A percentile compares a stretch with the other conserved stretches of the same genome.
These are phyloP conservation scores for Hycleus phaleratus DNA, from an alignment of 1,140 invertebrate species.

Conservation along the genomic window DNA sequence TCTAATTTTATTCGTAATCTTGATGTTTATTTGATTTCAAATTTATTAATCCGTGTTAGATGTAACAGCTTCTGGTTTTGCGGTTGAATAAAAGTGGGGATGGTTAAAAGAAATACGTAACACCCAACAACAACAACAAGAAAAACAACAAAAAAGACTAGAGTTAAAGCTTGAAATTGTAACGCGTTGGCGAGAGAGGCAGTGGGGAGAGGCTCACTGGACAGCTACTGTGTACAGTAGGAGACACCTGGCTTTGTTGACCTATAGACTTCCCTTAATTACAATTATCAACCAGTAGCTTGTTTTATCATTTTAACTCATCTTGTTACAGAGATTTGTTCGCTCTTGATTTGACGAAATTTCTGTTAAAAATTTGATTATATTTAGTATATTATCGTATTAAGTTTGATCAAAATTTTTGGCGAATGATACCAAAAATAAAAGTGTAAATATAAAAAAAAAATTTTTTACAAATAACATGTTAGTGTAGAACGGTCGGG, in stretches of 20 bases:
- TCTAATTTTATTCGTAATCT: background rate
- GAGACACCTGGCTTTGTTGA: conserved; percentile 29
- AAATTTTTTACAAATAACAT: conserved; percentile 24
- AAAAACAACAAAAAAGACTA: conserved; percentile 7
- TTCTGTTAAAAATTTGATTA: too few species aligned
- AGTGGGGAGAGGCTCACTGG: conserved; percentile 7
- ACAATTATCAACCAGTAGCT: conserved; percentile 33
- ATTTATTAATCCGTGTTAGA: conserved; percentile 10
- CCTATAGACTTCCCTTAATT: conserved; percentile 31
- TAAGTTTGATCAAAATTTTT: too few species aligned
- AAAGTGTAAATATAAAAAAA: too few species aligned
- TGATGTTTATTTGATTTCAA: background rate
- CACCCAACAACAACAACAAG: conserved; percentile 8
- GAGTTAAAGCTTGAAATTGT: conserved; percentile 14
- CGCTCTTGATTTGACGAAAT: too few species aligned
- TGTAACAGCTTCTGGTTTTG: conserved; percentile 11
- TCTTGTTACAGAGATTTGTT: conserved; percentile 19
- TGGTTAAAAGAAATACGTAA: conserved; percentile 1
- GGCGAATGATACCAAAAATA: too few species aligned
- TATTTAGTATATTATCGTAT: too few species aligned
- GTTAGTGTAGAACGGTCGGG: conserved; percentile 20
- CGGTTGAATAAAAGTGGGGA: background rate
- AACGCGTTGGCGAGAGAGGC: conserved; percentile 7
- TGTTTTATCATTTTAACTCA: conserved; percentile 22
- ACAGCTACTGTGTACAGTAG: conserved; percentile 27